Base-by-base conservation (phyloP, 2,888 invertebrate genomes). In the Magallana nippona region DNA sequence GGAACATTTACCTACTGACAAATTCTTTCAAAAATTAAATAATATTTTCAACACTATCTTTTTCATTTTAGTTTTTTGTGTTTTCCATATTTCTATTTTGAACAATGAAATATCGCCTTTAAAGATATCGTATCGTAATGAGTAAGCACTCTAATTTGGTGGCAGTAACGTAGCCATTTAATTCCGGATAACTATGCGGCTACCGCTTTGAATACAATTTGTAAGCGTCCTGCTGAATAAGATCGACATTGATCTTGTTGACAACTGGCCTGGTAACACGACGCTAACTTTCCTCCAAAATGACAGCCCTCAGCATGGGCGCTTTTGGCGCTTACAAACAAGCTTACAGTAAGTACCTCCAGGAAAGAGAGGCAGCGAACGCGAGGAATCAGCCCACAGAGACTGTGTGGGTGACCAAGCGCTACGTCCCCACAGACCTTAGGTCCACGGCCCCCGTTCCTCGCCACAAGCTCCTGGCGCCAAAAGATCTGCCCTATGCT, bases 331-430 rank as follows among this genome's bases (percentile, higher is more conserved):
- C 90, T 63, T 91, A 90, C 84, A 90, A 91, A 86, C 88, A 88
- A 10, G 89, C 90, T n/a, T 91, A 91, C 81, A 88, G 88, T 84
- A 85, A 88, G 84, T 89, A 91, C 86, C 82, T 89, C 78, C 83
- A 90, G 84, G 91, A 91, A 83, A 83, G 86, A 83, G 89, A 89
- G 80, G 88, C 89, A 62, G 82, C 83, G 44, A 88, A 88, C 84
- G 84, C 78, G 78, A 87, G 86, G 77, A 84, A 80, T 56, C 87
- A 84, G 71, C 82, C 86, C 19, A 77, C 84, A 2, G 91, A 92
- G 82, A 90, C 90, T 10, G 92, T 92, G n/a, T 93, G 93, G 93
- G 91, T 93, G 10, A 91, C 89, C 15, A 92, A 93, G 86, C 88
- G 93, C 60, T 93, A 92, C 84, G 87, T 88, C 44, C 92, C 92